Evolutionary conservation across 2,888 invertebrate species (phyloP), one percentile per base, ranked within the genome.

Genomic region (Boloria euphrosyne): DNA sequence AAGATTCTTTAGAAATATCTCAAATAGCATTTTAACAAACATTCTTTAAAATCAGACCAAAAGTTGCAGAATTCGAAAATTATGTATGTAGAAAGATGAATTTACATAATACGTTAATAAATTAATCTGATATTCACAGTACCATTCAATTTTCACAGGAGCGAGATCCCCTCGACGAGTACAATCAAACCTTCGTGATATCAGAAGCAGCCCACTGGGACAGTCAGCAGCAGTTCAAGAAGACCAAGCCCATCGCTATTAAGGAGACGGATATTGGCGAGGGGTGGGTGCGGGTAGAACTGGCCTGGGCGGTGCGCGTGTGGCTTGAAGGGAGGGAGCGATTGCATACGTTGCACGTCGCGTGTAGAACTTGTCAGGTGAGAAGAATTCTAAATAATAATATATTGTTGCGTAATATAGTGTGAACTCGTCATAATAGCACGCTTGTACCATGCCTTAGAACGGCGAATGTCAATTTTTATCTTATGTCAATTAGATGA

Each of bases 271-370:
- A 95, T 74, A 93, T 94, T 46, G 93, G 93, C 79, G 96, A 95
- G 79, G 96, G 96, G 18, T 97, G 97, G 97, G 94, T 96, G 72
- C 94, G 96, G 75, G 94, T 96, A 62, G 96, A 97, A 77, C 94
- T 97, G 10, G 95, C 95, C 4, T 95, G 95, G 93, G 94, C 95
- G 0, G 94, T 96, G 10, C 93, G 94, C 67, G 95, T 95, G 63
- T 97, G 97, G 97, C 87, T 96, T 54, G 94, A 95, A 63, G 94
- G 94, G 53, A 90, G 93, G 66, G 94, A 95, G 76, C 90, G 95
- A 53, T 93, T 94, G 65, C 96, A 96, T 77, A 94, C 95, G 47
- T 93, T 97, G 67, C 96, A 96, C 72, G 95, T 97, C 16, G 95
- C 95, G 4, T 97, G 97, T 81, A 95, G 95, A 75, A 96, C 96